Evolutionary conservation across 2,113 vertebrate species (phyloP).

Genomic region (Cricetomys ansorgei): DNA sequence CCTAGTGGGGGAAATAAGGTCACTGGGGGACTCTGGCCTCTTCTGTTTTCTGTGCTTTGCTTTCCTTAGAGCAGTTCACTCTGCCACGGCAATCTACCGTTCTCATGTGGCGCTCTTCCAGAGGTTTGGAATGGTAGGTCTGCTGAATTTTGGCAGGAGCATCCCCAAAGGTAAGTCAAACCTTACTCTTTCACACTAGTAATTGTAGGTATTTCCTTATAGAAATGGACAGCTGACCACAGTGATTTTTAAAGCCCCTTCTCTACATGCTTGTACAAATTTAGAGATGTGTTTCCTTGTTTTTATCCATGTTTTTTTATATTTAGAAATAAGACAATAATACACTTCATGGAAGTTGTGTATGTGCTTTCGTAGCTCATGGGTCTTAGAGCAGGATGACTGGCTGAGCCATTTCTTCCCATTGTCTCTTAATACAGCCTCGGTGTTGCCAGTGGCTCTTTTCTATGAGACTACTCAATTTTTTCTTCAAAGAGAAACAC

Average conservation of each 20-base stretch:
- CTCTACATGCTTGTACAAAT: background rate
- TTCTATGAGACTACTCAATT: background rate
- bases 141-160: background rate
- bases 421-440: background rate
- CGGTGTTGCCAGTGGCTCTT: background rate
- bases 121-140: background rate
- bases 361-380: background rate
- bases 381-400: background rate
- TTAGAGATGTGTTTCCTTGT: background rate
- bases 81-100: background rate
- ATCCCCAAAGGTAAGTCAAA: background rate
- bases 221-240: too few species aligned
- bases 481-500: background rate
- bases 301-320: background rate
- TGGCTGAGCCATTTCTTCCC: background rate
- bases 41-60: background rate
- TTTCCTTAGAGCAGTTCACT: background rate
- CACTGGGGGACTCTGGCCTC: too few species aligned
- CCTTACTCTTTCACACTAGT: background rate
- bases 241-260: background rate
- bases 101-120: background rate
- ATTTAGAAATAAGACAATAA: background rate
- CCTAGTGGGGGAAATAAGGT: background rate
- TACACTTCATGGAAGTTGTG: background rate
- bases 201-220: background rate